Evolutionary conservation across 2,113 vertebrate genomes (phyloP), one percentile per base, ranked within the genome.

Genomic region (Tychaedon coryphoeus): DNA sequence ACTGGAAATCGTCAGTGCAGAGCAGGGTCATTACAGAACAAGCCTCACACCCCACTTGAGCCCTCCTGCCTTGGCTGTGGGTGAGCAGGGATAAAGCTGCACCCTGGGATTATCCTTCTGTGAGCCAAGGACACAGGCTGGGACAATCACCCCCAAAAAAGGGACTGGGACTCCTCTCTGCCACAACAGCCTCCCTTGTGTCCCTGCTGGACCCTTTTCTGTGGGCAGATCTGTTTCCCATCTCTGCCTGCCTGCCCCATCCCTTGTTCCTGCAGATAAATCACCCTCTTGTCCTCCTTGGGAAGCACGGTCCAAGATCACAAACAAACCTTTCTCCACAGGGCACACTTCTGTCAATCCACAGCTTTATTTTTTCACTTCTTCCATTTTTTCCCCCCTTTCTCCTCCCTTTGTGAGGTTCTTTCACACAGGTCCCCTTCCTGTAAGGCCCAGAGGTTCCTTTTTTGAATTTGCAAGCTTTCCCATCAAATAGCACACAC

Each of bases 261-360:
- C 87, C 58, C 84, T 91, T 91, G 76, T 84, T 92, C 64, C 72
- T 64, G 43, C 33, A 58, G 94, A 96, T 94, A 90, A 95, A 92
- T 91, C 91, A 95, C 72, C 48, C 91, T 64, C 92, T 78, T 91
- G 88, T 97, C 94, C 88, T 89, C 80, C 94, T 84, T 0, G 10
- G 91, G 96, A 96, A 94, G 60, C 72, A 88, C 2, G 7, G 50
- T 70, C 75, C 0, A 0, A 1, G n/a, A 81, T 96, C 92, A 95
- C 91, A 91, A 81, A 53, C 0, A 3, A 86, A 69, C 66, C 84
- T 85, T 91, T 92, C 93, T 95, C 73, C 5, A 0, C 58, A 72
- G 84, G 47, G 31, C 72, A 60, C 0, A 0, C 53, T 72, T 70
- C 47, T 92, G 77, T 62, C 81, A 89, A 58, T 22, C 53, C 60